These are phyloP conservation scores for Melipona quadrifasciata DNA, from an alignment of 1,140 invertebrate genomes.

Conservation along the genomic window DNA sequence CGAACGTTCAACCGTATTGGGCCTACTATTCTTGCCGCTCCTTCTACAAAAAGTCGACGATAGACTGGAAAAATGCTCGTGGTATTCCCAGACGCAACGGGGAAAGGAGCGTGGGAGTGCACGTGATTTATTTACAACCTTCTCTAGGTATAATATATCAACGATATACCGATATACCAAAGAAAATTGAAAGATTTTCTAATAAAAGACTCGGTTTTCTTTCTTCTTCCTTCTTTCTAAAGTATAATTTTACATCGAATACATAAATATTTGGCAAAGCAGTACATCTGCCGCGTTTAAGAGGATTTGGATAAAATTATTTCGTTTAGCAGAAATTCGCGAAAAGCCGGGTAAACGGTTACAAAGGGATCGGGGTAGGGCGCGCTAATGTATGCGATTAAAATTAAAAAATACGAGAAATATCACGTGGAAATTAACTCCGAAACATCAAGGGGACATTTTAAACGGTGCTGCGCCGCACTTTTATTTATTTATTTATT, in stretches of 20 bases:
- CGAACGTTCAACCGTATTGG: not conserved
- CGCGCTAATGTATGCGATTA: not conserved
- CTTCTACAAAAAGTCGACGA: not conserved
- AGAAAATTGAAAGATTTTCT: not conserved
- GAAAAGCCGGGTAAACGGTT: not conserved
- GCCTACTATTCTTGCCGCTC: not conserved
- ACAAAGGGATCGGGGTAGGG: not conserved
- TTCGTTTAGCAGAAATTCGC: not conserved
- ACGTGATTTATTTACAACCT: not conserved
- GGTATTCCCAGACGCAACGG: not conserved
- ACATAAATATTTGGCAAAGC: not conserved
- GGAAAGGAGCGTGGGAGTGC: constrained; percentile 2
- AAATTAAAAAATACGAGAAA: not conserved
- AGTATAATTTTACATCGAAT: not conserved
- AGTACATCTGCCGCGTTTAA: not conserved
- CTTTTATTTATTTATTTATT: not conserved
- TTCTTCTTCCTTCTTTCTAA: no score
- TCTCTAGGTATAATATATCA: not conserved
- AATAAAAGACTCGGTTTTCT: not conserved
- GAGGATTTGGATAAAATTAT: not conserved
- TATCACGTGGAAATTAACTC: constrained; percentile 1
- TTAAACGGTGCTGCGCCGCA: not conserved
- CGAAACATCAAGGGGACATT: not conserved
- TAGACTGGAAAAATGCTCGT: not conserved
- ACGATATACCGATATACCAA: not conserved